Percentiles rank a stretch among this genome's conserved stretches.
Evolutionary conservation across 2,797 vertebrate species (phyloP).

Genomic region (Lacerta viridis): DNA sequence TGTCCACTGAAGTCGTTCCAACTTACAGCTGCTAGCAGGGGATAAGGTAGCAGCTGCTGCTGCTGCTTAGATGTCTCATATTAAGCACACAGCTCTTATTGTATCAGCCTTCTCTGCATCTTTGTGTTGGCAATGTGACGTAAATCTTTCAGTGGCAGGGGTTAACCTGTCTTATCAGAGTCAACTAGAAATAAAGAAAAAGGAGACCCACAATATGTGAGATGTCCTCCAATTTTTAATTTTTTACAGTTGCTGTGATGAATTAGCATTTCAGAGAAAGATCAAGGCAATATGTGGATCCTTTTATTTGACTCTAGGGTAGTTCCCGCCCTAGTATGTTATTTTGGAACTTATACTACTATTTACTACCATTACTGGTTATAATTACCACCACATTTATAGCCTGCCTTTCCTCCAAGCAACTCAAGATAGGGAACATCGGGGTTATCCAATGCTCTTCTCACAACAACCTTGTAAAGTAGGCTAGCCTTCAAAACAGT

Average conservation of each 20-base stretch:
- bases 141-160: conserved; percentile 24
- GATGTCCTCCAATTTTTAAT: not conserved
- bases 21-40: conserved; percentile 39
- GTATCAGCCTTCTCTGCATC: not conserved
- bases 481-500: not conserved
- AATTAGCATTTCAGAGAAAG: conserved; percentile 35
- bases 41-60: conserved; percentile 38
- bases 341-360: not conserved
- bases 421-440: not conserved
- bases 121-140: not conserved
- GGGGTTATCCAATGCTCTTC: not conserved
- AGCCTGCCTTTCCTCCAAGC: not conserved
- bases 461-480: not conserved
- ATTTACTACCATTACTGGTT: not conserved
- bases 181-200: not conserved
- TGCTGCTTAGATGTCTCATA: conserved; percentile 24
- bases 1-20: conserved; percentile 32
- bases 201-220: not conserved
- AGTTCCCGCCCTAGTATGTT: not conserved
- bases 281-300: not conserved
- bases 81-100: conserved; percentile 36
- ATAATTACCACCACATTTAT: not conserved
- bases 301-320: not conserved
- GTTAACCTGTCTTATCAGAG: conserved; percentile 45
- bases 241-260: conserved; percentile 21